Conservation (phyloP, 2,888 invertebrate genomes). For the Leptogaster cylindrica region DNA sequence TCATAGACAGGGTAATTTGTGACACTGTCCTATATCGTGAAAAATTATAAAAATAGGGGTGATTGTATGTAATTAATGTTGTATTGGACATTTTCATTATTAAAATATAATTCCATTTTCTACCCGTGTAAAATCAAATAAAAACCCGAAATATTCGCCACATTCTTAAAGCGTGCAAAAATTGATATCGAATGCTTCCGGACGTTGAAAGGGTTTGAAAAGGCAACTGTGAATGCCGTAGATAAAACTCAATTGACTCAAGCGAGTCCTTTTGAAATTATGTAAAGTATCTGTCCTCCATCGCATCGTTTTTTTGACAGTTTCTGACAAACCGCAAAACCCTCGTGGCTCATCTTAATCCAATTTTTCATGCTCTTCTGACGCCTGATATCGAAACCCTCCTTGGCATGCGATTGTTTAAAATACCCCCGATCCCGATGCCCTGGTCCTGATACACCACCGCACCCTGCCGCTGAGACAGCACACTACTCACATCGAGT, state of each 20-base stretch:
- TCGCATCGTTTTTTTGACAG: slow-evolving; percentile 42
- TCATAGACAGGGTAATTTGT: too few species aligned
- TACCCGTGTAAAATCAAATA: too few species aligned
- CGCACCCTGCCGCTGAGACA: neutral
- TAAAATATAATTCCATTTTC: neutral
- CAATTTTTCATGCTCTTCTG: slow-evolving; percentile 47
- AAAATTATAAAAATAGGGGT: too few species aligned
- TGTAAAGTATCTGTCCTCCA: slow-evolving; percentile 45
- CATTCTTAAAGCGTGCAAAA: neutral
- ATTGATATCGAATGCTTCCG: neutral
- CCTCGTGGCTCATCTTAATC: slow-evolving; percentile 45
- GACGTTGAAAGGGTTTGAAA: neutral
- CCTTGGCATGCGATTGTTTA: slow-evolving; percentile 29
- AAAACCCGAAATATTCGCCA: neutral
- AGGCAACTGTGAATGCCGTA: neutral
- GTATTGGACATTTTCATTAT: neutral
- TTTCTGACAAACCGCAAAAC: slow-evolving; percentile 46
- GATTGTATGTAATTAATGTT: too few species aligned
- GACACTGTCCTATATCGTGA: too few species aligned
- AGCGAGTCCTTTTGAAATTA: slow-evolving; percentile 44
- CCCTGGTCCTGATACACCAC: too few species aligned
- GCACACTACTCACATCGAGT: slow-evolving; percentile 16
- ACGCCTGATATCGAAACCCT: slow-evolving; percentile 21
- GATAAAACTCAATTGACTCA: slow-evolving; percentile 38
- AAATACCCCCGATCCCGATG: slow-evolving; percentile 6